These are phyloP conservation scores for Eremophila alpestris DNA, from an alignment of 2,797 vertebrate genomes.

Conservation along the genomic window DNA sequence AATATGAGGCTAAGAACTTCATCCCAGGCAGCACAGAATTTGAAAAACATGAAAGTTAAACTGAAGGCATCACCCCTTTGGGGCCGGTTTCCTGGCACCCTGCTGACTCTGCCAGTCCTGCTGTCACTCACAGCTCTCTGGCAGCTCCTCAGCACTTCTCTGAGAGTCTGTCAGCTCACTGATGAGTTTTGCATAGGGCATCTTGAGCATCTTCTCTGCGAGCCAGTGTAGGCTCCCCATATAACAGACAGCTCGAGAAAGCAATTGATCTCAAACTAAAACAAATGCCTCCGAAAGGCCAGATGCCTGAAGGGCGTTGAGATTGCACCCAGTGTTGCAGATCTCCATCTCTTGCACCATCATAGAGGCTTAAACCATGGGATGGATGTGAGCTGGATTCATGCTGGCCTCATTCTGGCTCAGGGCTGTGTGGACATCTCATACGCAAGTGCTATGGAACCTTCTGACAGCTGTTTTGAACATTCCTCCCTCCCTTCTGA, in stretches of 20 bases:
- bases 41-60: too few species aligned
- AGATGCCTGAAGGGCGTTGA: background rate
- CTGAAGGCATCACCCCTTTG: background rate
- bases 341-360: background rate
- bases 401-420: background rate
- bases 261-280: background rate
- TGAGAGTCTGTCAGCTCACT: background rate
- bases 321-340: background rate
- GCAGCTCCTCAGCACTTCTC: background rate
- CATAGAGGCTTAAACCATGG: background rate
- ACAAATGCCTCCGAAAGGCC: background rate
- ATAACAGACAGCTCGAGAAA: background rate
- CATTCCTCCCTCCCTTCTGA: background rate
- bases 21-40: too few species aligned
- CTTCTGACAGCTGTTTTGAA: background rate
- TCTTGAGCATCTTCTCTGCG: background rate
- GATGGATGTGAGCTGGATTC: background rate
- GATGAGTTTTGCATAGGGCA: background rate
- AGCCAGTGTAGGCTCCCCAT: background rate
- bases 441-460: background rate
- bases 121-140: background rate
- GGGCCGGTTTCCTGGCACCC: background rate
- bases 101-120: background rate
- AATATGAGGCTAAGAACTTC: too few species aligned
- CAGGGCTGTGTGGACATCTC: background rate